Evolutionary conservation across 1,140 invertebrate genomes (phyloP), one percentile per base, ranked within the genome.

Genomic region (Wasmannia auropunctata): DNA sequence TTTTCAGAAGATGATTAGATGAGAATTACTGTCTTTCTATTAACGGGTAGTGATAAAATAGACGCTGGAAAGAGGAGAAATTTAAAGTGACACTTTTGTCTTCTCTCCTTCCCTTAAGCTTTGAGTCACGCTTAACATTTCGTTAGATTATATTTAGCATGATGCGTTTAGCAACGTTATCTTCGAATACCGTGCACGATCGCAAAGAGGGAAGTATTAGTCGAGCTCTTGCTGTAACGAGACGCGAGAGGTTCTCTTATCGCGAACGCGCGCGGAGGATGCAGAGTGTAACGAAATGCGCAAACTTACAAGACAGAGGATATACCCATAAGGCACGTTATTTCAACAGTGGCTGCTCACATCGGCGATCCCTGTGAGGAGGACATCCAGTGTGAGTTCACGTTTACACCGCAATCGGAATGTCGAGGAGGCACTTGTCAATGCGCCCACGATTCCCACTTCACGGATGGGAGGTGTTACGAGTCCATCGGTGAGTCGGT

Each of bases 331-430:
- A 34, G n/a, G n/a, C 19, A 51, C 5, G 28, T 60, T 74, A 25
- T 83, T 60, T 34, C 25, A 22, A 14, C 86, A 95, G 94, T 93
- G 69, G 93, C 94, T 19, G 86, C 85, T 31, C 46, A 76, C 31
- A 89, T 95, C 60, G 92, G 89, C 69, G 94, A 95, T 85, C 75
- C 91, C 0, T 95, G 94, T 69, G 70, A 67, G 7, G 88, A 88
- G 34, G 88, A 94, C 56, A 37, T 91, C 14, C 92, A 94, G 49
- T 95, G 94, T 83, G 88, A 80, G n/a, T 90, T 93, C 51, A 94
- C 91, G 72, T 95, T 95, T 91, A 91, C 93, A 37, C 72, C 91
- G 7, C 87, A 87, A 60, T 92, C 94, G 69, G 91, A 93, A 89
- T 95, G 94, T 85, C 84, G 91, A 76, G 84, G 87, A 63, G 92